Base-by-base conservation (phyloP, 2,113 vertebrate species). In the Sturnus vulgaris region DNA sequence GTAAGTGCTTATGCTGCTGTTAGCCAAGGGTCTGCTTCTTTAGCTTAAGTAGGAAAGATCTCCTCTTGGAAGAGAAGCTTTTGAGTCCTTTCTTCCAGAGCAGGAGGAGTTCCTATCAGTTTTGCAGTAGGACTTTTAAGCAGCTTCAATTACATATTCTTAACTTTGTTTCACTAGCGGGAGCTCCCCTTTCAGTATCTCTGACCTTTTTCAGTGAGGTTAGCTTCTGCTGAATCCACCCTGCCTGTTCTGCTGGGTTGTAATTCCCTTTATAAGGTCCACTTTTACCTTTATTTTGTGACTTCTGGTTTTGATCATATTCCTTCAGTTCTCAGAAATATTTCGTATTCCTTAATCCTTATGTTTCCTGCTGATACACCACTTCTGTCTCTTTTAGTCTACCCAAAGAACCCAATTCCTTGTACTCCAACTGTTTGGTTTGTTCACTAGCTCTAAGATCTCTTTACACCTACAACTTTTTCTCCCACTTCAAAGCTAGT, bases 221-320 rank as follows among this genome's bases (percentile, higher is more conserved):
- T 71, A 79, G 39, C 63, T 80, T 91, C 61, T 37, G 28, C 56
- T 40, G 40, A 95, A 89, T 75, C 86, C 42, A 84, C 75, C 59
- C 55, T 92, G 81, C 72, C 82, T 49, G 33, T 90, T 92, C 84
- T 47, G 31, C 60, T 73, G 33, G 33, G 39, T 24, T 86, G 61
- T 79, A 76, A 92, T 91, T 92, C 78, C 59, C 39, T 86, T 82
- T 87, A 60, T 33, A 60, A 83, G 66, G 79, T 80, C 81, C 78
- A 35, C 70, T 92, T 84, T 79, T 91, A 53, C 64, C 85, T 88
- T 89, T 53, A 70, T 69, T 78, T 83, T 94, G 52, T 50, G 70
- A 33, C 55, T 94, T 82, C 37, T 86, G 63, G 37, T 85, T 90
- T 95, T 94, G 79, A 85, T 93, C 82, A 68, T 87, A 37, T 88